Base-by-base conservation (phyloP, 2,888 invertebrate genomes). In the Drosophila colorata region DNA sequence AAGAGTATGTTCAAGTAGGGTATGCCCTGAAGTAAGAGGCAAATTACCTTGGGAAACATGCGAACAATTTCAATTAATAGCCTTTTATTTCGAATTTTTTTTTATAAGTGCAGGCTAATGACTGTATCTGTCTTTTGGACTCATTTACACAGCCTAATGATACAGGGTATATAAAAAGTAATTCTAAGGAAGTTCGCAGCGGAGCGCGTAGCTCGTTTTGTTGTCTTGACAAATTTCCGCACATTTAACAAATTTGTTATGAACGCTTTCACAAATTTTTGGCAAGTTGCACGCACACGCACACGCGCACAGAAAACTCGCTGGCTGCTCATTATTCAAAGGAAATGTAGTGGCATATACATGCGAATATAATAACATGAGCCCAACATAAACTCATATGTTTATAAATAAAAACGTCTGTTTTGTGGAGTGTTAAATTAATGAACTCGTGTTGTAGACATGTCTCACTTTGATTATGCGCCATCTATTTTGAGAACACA, bases 381-480 rank as follows among this genome's bases (percentile, higher is more conserved):
- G 9, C 49, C 31, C 38, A 18, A 28, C 28, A 63, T 65, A 28
- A 31, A 53, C 47, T 25, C 28, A 28, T 28, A 8, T 28, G 9
- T 28, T 28, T 28, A 9, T 28, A 13, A n/a, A 40, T 49, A 20
- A 47, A 33, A 33, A 44, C 44, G 33, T 49, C 40, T 68, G 37
- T 38, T 41, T 28, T 49, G 61, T 47, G 46, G 53, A 28, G 49
- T 48, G 31, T 28, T 44, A 67, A 73, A 88, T 87, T 81, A 88
- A 84, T 89, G 82, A 84, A 87, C 78, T 67, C 82, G 46, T 78
- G 61, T 47, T 84, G 87, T 63, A 61, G 71, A 65, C 85, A 80
- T 65, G 69, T 67, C 53, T 69, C 55, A 60, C 65, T 61, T 47
- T 67, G 69, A 83, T 88, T 69, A 57, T 35, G 28, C 40, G 23